Base-by-base conservation (phyloP, 2,113 vertebrate species). In the Oncorhynchus tshawytscha region DNA sequence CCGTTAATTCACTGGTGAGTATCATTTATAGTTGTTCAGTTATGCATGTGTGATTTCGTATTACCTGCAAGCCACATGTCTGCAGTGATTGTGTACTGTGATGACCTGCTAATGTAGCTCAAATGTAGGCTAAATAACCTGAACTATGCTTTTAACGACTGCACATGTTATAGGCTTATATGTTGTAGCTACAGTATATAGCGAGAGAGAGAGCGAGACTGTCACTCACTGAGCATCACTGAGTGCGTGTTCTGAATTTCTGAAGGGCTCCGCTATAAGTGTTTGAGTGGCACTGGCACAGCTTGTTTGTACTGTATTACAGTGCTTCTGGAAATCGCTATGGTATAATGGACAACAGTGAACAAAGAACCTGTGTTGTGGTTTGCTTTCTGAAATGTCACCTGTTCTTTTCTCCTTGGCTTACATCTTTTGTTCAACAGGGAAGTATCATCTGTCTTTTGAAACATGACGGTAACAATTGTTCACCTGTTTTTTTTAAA, bases 401-500 rank as follows among this genome's bases (percentile, higher is more conserved):
- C 29, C 29, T 39, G 27, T 68, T 45, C 7, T 68, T 8, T 8
- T n/a, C 15, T 2, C 29, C 1, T 29, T 66, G 16, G 39, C 18
- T 7, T 68, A 8, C 51, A 54, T 54, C 8, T 18, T 67, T 68
- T 68, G 67, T n/a, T 68, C 29, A 48, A 70, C 68, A 49, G 68
- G 45, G 39, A 24, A 70, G 12, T 39, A 69, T 11, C 68, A 49
- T 15, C 68, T 24, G 4, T 15, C 68, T 70, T 34, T 70, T 70
- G 9, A 70, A 49, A 70, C 45, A 70, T 70, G 68, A 70, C 68
- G 68, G 68, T 70, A 70, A 70, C 18, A 68, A 18, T 70, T 48
- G 68, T 49, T 3, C n/a, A 49, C 3, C 9, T 70, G 45, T 34
- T n/a, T 34, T 34, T 45, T 27, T 27, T 27, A 2, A 2, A 25